Percentiles rank a stretch among this genome's conserved stretches.
Conservation (phyloP, 2,888 invertebrate genomes). For the Drosophila cognata region DNA sequence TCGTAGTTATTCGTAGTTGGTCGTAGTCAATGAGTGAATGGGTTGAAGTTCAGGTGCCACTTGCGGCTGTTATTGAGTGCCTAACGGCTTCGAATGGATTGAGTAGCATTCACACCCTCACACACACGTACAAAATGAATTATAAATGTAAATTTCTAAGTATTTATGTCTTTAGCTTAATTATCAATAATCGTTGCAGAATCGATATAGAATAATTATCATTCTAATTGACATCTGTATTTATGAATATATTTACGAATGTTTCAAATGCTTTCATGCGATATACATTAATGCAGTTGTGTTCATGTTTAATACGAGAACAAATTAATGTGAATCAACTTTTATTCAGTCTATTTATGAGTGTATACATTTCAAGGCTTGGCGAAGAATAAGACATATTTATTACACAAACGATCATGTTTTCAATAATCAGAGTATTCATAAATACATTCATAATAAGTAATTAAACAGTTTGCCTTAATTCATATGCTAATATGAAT, state of each 20-base stretch:
- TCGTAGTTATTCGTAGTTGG: constrained; percentile 4
- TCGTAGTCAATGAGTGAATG: constrained; percentile 23
- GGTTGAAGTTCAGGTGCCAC: constrained; percentile 44
- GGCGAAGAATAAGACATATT: too few relatives aligned
- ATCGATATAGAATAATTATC: neutral
- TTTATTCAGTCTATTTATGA: neutral
- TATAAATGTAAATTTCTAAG: neutral
- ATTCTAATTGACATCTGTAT: neutral
- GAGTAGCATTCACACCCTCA: neutral
- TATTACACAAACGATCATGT: neutral
- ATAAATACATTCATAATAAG: neutral
- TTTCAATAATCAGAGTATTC: neutral
- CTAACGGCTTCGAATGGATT: constrained; percentile 4
- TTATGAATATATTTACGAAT: too few relatives aligned
- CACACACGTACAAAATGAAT: neutral
- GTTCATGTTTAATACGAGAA: neutral
- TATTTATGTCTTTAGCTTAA: neutral
- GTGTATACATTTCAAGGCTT: neutral
- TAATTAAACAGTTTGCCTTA: neutral
- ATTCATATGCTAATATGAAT: neutral
- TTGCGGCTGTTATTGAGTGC: constrained; percentile 41
- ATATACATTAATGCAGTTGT: neutral
- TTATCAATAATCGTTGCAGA: neutral
- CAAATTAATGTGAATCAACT: neutral
- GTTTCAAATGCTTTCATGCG: too few relatives aligned